Conservation (phyloP, 1,140 invertebrate genomes). For the Danaus melanippus region DNA sequence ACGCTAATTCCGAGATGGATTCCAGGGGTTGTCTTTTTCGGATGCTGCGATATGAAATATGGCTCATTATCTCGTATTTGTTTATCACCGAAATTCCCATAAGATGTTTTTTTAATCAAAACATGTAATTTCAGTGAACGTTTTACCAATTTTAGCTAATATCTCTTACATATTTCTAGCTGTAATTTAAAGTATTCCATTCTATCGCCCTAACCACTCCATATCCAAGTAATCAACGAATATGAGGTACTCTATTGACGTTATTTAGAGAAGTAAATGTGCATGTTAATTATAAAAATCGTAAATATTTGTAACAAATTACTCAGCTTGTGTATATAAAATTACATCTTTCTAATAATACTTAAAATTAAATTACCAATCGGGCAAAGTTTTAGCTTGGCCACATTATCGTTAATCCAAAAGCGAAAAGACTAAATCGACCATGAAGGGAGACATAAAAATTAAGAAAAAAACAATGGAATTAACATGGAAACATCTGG, state of each 20-base stretch:
- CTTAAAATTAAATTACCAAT: slow-evolving; percentile 6
- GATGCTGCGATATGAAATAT: slow-evolving; percentile 20
- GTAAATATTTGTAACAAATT: too few relatives aligned
- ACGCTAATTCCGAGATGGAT: slow-evolving; percentile 25
- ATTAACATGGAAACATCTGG: slow-evolving; percentile 71
- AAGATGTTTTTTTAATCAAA: slow-evolving; percentile 12
- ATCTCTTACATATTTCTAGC: too few relatives aligned
- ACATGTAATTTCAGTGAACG: slow-evolving; percentile 6
- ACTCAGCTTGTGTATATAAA: too few relatives aligned
- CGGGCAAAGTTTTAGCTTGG: slow-evolving; percentile 34
- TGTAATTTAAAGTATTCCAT: too few relatives aligned
- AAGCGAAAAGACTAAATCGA: slow-evolving; percentile 62
- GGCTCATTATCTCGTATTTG: slow-evolving; percentile 24
- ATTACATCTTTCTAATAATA: too few relatives aligned
- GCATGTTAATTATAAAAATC: too few relatives aligned
- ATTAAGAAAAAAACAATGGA: slow-evolving; percentile 70
- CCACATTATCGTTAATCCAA: slow-evolving; percentile 52
- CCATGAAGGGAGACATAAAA: slow-evolving; percentile 63
- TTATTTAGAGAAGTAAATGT: too few relatives aligned
- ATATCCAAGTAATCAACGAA: too few relatives aligned
- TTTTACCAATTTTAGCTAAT: slow-evolving; percentile 12
- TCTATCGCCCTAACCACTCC: too few relatives aligned
- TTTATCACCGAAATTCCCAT: slow-evolving; percentile 14
- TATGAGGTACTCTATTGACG: too few relatives aligned
- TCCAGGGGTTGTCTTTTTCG: slow-evolving; percentile 13